Percentiles rank a stretch among this genome's conserved stretches.
Evolutionary conservation across 2,797 vertebrate species (phyloP).

Genomic region (Falco cherrug): DNA sequence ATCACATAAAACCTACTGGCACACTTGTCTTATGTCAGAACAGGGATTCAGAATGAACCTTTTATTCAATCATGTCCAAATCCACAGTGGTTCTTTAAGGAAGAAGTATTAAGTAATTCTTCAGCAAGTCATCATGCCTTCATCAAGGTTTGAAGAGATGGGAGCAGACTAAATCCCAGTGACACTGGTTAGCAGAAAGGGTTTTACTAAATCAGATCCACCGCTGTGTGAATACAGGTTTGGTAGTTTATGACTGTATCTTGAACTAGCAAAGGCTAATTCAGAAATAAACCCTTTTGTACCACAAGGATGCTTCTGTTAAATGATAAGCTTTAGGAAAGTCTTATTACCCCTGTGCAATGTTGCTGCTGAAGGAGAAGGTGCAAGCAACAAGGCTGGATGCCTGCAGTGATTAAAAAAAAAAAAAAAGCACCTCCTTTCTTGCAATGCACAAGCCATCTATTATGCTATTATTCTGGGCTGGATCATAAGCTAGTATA

Average conservation of each 20-base stretch:
- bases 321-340: not conserved
- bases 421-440: not conserved
- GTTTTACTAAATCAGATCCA: not conserved
- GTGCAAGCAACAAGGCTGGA: not conserved
- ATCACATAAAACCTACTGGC: not conserved
- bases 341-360: not conserved
- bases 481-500: not conserved
- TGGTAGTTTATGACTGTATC: not conserved
- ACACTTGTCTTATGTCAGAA: not conserved
- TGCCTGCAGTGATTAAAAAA: not conserved
- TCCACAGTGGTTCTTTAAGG: not conserved
- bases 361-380: not conserved
- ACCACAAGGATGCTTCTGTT: not conserved
- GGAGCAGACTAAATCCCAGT: not conserved
- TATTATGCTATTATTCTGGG: not conserved
- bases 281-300: not conserved
- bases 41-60: not conserved
- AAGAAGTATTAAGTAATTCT: not conserved
- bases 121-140: not conserved
- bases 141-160: not conserved
- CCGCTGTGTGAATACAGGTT: not conserved
- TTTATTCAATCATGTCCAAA: not conserved
- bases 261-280: not conserved
- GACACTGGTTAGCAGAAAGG: not conserved
- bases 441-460: not conserved